Base-by-base conservation (phyloP, 2,797 vertebrate genomes). In the Arctocebus calabarensis region DNA sequence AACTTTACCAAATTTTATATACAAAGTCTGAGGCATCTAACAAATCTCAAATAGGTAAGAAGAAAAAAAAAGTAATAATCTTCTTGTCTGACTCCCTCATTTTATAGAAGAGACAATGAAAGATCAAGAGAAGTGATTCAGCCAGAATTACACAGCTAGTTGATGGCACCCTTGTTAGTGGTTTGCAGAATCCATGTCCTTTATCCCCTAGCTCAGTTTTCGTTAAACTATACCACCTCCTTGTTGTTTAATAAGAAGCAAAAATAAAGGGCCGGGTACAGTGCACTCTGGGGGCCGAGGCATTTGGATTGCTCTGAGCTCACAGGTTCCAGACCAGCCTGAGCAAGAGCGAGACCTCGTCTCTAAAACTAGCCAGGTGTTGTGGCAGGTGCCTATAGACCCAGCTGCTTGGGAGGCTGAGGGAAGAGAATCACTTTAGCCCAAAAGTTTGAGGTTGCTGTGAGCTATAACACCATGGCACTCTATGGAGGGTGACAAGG, bases 91-190 rank as follows among this genome's bases (percentile, higher is more conserved):
- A 88, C 23, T 68, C 25, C 4, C 43, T 93, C n/a, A 90, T 86
- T 95, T 86, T 95, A n/a, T 25, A 81, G 17, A 86, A 43, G 32
- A 95, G 19, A n/a, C 95, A 86, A 84, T 81, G 12, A 52, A 91
- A 52, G 52, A 3, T 79, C 34, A 91, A 55, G 27, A 34, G 27
- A 62, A 52, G 13, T 70, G 40, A 91, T 81, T 84, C 82, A 3
- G 16, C 40, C 34, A 85, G 32, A 45, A n/a, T 77, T 84, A 37
- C 8, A 34, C 25, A 93, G 23, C 6, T 62, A 82, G 12, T 83
- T 94, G 61, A 57, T 40, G 48, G 43, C 13, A 79, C 5, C 4
- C 5, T 94, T 8, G 9, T 48, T 71, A 87, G 8, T 37, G 17
- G 19, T 91, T 88, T 92, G 45, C 11, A 55, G 84, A 25, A 82